These are phyloP conservation scores for Pseudoatta argentina DNA, from an alignment of 1,140 invertebrate genomes.

Conservation along the genomic window DNA sequence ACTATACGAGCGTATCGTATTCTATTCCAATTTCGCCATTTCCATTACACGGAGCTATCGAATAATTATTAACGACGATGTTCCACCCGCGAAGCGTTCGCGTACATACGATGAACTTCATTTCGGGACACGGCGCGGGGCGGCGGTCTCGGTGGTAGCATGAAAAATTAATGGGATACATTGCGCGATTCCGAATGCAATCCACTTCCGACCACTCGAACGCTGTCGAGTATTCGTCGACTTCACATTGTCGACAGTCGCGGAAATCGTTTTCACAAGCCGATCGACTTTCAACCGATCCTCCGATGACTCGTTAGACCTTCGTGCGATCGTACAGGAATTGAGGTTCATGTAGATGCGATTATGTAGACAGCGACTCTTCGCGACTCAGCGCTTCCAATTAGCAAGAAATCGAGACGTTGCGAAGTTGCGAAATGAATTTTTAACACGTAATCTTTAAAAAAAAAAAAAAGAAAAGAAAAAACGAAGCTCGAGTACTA, in stretches of 20 bases:
- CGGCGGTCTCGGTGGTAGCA: conserved; percentile 18
- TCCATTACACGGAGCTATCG: conserved; percentile 49
- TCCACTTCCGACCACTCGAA: conserved; percentile 10
- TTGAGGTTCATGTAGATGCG: conserved; percentile 22
- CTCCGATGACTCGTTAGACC: conserved; percentile 60
- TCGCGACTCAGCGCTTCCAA: conserved; percentile 46
- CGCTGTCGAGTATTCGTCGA: conserved; percentile 8
- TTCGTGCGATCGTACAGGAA: conserved; percentile 58
- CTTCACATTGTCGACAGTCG: conserved; percentile 36
- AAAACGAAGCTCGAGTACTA: conserved; percentile 36
- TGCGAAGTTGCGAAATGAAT: conserved; percentile 5
- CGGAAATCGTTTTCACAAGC: conserved; percentile 33
- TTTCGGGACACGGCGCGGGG: background rate
- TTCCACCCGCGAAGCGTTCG: conserved; percentile 16
- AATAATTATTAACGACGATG: conserved; percentile 53
- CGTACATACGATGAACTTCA: conserved; percentile 26
- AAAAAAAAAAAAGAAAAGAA: too few relatives aligned
- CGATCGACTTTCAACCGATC: background rate
- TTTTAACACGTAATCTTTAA: background rate
- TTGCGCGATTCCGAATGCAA: conserved; percentile 29
- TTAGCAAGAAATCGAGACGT: conserved; percentile 61
- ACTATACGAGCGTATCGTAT: background rate
- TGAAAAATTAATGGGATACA: conserved; percentile 63
- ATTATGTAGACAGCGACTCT: conserved; percentile 65
- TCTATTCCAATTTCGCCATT: conserved; percentile 32